Base-by-base conservation (phyloP, 2,888 invertebrate genomes). In the Ellobium chinense region DNA sequence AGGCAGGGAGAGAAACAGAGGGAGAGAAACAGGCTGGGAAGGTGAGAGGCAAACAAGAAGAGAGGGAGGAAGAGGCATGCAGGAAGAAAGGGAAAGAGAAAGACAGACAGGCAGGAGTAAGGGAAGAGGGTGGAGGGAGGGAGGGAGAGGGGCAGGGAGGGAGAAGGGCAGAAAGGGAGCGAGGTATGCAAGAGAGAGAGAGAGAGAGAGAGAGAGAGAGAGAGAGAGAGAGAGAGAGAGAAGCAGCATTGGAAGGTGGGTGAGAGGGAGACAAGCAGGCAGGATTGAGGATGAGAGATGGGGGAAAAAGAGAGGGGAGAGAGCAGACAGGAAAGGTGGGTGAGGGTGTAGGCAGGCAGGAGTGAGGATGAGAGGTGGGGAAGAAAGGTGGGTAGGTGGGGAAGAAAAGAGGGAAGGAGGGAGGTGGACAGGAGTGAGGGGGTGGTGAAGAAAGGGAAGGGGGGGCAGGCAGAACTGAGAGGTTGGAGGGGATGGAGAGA, bases 301-400 rank as follows among this genome's bases (percentile, higher is more conserved):
- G 56, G 21, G 21, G 29, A 31, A 54, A 39, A 54, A 31, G 34
- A 31, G 34, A 18, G 39, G 31, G 34, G 14, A 72, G 56, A 54
- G 56, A 60, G n/a, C n/a, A 60, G 60, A n/a, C 12, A 60, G 60
- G n/a, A n/a, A 60, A n/a, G 60, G 27, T 7, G 27, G n/a, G 27
- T 14, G 60, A 60, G n/a, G n/a, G 27, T 5, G n/a, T 14, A n/a
- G 60, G n/a, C 12, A 60, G n/a, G 9, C 7, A 60, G n/a, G 27
- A 60, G 60, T 5, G 39, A 82, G 79, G 18, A 78, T 66, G 18
- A 85, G 82, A 63, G 83, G 83, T 66, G 82, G 83, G 31, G 82
- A 82, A 3, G 84, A 58, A 46, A 18, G 18, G 46, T 12, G 18
- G 46, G 46, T 7, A 46, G 18, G 46, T 12, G 46, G 18, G 46